Base-by-base conservation (phyloP, 1,140 invertebrate genomes). In the Drosophila lowei region DNA sequence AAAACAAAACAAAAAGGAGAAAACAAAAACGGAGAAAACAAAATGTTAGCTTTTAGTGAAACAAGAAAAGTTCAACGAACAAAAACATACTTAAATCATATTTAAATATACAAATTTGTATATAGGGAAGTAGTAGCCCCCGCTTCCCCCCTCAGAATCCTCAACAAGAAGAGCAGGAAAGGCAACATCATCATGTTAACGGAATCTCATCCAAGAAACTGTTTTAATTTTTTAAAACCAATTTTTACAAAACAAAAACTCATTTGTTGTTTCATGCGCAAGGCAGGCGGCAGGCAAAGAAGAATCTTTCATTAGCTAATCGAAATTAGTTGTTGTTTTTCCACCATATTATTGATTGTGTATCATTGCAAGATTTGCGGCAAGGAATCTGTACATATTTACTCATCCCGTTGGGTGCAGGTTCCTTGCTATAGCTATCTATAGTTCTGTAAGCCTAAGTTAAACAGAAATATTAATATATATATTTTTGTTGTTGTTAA, bases 131-230 rank as follows among this genome's bases (percentile, higher is more conserved):
- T 38, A 38, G 34, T 38, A 38, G 34, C 13, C 52, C 52, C 65
- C 65, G n/a, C 23, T 4, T 5, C 3, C 23, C 3, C 23, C 0
- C 23, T 5, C 23, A 7, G 15, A 63, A 42, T 52, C 65, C 42
- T 21, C 47, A 59, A 59, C 11, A 41, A 54, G 55, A 54, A 38
- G 54, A 48, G 47, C 59, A 42, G 28, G 54, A 57, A 44, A 79
- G 71, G 11, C 2, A 38, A 38, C 11, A 38, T 38, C 4, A 67
- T 80, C 81, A 85, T 74, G 43, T 77, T 63, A 62, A 68, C 42
- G 52, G 81, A 85, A 85, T 85, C 81, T 85, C 81, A 85, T 70
- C 49, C 30, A 75, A 62, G 66, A 79, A 79, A 77, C 72, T 80
- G 54, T 64, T 88, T 65, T 46, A 67, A 30, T 67, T 50, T 61